Evolutionary conservation across 2,113 vertebrate genomes (phyloP).

Genomic region (Rana temporaria): DNA sequence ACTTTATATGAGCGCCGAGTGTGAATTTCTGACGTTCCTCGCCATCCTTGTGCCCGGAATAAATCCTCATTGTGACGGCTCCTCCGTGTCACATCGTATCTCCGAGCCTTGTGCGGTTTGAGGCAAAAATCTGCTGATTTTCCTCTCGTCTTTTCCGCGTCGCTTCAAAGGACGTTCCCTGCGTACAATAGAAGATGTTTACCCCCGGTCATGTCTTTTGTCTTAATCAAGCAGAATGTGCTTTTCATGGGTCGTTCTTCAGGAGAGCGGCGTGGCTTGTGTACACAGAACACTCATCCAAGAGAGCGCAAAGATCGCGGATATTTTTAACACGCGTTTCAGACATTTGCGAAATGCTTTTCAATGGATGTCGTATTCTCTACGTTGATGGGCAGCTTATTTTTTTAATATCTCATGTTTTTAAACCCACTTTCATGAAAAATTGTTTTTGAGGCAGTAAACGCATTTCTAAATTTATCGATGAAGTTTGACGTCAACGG

Average conservation of each 20-base stretch:
- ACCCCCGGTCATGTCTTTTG: conserved; percentile 7
- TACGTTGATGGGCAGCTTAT: conserved; percentile 11
- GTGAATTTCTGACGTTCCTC: not conserved
- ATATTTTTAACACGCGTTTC: not conserved
- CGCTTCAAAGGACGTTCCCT: not conserved
- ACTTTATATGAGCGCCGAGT: not conserved
- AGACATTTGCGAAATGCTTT: not conserved
- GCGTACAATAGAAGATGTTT: not conserved
- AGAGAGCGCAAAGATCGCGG: not conserved
- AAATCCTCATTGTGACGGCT: conserved; percentile 9
- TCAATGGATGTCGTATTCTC: not conserved
- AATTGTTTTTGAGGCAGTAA: not conserved
- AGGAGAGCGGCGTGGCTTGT: no score
- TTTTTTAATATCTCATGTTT: not conserved
- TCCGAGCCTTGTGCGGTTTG: conserved; percentile 4
- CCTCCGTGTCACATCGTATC: conserved; percentile 27
- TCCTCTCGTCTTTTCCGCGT: not conserved
- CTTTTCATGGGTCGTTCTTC: not conserved
- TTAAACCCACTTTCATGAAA: not conserved
- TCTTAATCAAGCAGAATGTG: conserved; percentile 32
- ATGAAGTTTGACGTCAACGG: not conserved
- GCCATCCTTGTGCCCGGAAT: not conserved
- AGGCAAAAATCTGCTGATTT: conserved; percentile 23
- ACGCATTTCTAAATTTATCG: conserved; percentile 13
- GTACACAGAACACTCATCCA: not conserved